Base-by-base conservation (phyloP, 2,113 vertebrate genomes). In the Pangasianodon gigas region DNA sequence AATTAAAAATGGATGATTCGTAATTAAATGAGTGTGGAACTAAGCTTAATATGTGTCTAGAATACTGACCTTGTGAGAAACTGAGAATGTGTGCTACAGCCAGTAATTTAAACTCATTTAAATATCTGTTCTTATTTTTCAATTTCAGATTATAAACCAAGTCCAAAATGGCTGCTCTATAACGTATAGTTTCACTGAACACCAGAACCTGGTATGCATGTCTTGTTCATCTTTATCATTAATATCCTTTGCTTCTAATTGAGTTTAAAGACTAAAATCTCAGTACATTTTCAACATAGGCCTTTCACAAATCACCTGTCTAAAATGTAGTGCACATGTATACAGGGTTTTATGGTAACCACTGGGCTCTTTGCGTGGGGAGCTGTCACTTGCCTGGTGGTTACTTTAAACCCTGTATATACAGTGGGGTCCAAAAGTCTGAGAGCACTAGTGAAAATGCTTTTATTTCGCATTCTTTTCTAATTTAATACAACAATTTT, bases 91-190 rank as follows among this genome's bases (percentile, higher is more conserved):
- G 46, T 79, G 46, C 44, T 48, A 26, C 9, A 24, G 41, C 18
- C 74, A 77, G 74, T 77, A 77, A 84, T 29, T 37, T 58, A 41
- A 29, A 60, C 56, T 60, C 32, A 2, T 58, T 44, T 84, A 41
- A 71, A 56, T 29, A 19, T 13, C 1, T 77, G 41, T 16, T 6
- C 37, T 21, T 41, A 60, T 89, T 75, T 46, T 92, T 58, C 87
- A 52, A 69, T 91, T 90, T 82, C 87, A 94, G 94, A 94, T 94
- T 89, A 91, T 89, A 44, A 94, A 94, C 84, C 94, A 94, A 87
- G 80, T 94, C 77, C 90, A 92, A 87, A 92, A 92, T 92, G 93
- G 92, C 74, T 94, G 94, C 80, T 89, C 85, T 85, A 90, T 94
- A 56, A 89, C 75, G 21, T 94, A 93, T 52, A 58, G 29, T 2